A percentile compares a stretch with the other conserved stretches of the same genome.
These are phyloP conservation scores for Bilobella aurantiaca DNA, from an alignment of 1,140 invertebrate genomes.

Conservation along the genomic window DNA sequence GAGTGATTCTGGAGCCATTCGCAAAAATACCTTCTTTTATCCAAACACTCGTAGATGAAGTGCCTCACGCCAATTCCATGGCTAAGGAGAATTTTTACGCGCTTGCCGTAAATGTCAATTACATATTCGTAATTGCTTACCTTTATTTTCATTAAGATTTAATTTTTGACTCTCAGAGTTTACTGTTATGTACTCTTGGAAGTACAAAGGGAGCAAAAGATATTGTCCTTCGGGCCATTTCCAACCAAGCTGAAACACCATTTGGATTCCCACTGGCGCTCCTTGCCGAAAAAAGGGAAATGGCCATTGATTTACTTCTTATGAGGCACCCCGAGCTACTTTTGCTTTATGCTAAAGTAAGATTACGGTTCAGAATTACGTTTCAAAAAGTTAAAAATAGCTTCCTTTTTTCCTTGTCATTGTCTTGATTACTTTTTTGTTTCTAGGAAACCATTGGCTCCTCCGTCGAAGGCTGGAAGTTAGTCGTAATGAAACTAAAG, in stretches of 20 bases:
- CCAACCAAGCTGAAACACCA: conserved; percentile 2
- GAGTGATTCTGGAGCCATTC: too few species aligned
- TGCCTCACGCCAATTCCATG: neutral
- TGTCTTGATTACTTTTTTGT: too few species aligned
- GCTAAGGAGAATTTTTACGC: conserved; percentile 9
- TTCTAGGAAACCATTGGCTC: conserved; percentile 32
- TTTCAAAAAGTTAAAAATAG: too few species aligned
- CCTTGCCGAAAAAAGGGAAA: conserved; percentile 20
- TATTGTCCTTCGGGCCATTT: conserved; percentile 11
- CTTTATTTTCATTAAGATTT: neutral
- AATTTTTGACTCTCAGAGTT: conserved; percentile 28
- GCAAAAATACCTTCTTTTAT: neutral
- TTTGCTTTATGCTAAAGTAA: conserved; percentile 31
- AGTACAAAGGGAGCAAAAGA: conserved; percentile 19
- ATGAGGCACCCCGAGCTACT: conserved; percentile 20
- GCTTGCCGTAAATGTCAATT: conserved; percentile 8
- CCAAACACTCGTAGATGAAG: neutral
- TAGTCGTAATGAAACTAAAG: conserved; percentile 26
- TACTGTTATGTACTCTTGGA: conserved; percentile 20
- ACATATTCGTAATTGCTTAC: neutral
- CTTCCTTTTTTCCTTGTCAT: too few species aligned
- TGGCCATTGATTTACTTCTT: conserved; percentile 19
- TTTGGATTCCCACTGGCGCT: conserved; percentile 15
- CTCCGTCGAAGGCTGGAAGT: conserved; percentile 23
- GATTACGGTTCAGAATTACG: neutral